These are phyloP conservation scores for Herminia tarsipennalis DNA, from an alignment of 2,888 invertebrate genomes.

Conservation along the genomic window DNA sequence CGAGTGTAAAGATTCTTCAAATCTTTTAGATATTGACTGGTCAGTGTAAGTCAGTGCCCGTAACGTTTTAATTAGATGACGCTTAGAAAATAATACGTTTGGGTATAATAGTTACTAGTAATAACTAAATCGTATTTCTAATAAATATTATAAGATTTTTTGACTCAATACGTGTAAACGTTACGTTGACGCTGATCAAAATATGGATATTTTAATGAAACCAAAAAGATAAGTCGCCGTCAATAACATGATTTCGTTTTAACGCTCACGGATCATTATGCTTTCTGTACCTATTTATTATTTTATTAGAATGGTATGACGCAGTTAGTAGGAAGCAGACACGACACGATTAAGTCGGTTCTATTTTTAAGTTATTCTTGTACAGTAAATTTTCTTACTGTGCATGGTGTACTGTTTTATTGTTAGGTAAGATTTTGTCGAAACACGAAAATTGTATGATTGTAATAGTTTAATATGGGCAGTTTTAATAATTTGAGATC, in stretches of 20 bases:
- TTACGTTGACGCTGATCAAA: slow-evolving; percentile 33
- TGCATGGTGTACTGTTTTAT: slow-evolving; percentile 42
- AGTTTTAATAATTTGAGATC: slow-evolving; percentile 68
- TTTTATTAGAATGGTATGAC: slow-evolving; percentile 28
- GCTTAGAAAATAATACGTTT: slow-evolving; percentile 18
- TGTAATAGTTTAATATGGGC: slow-evolving; percentile 52
- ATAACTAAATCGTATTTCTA: slow-evolving; percentile 35
- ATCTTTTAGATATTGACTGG: too few relatives aligned
- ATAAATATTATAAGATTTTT: slow-evolving; percentile 27
- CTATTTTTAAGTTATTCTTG: slow-evolving; percentile 44
- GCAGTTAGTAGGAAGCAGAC: slow-evolving; percentile 16
- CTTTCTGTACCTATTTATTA: slow-evolving; percentile 11
- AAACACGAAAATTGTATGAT: slow-evolving; percentile 45
- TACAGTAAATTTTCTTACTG: slow-evolving; percentile 41
- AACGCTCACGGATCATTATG: too few relatives aligned
- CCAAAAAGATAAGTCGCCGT: too few relatives aligned
- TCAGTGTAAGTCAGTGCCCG: too few relatives aligned
- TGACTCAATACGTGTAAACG: slow-evolving; percentile 5
- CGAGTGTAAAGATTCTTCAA: too few relatives aligned
- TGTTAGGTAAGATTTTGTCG: slow-evolving; percentile 47
- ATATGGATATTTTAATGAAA: too few relatives aligned
- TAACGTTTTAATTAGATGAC: too few relatives aligned
- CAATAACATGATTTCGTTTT: too few relatives aligned
- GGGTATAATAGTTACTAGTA: slow-evolving; percentile 37
- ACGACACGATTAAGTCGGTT: slow-evolving; percentile 37